Base-by-base conservation (phyloP, 2,113 vertebrate species). In the Strigops habroptila region DNA sequence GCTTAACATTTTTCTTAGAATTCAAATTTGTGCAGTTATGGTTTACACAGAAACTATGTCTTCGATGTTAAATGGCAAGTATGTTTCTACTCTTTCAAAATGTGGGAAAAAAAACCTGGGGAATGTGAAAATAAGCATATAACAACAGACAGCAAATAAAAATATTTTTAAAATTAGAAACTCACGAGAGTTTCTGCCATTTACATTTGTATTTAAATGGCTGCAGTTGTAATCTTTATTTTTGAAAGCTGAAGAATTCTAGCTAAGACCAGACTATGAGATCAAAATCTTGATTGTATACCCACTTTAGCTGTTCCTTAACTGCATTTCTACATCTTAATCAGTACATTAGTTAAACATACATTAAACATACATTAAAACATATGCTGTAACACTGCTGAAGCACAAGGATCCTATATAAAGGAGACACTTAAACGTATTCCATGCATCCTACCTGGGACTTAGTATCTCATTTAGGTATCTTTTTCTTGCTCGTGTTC, bases 21-120 rank as follows among this genome's bases (percentile, higher is more conserved):
- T 62, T 62, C 15, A 49, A 67, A 65, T 82, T 17, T 41, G 44
- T 86, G 57, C 43, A 74, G 37, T 53, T 78, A 62, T 1, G 2
- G 23, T 73, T 91, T 62, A 80, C 17, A 86, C 22, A 80, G 55
- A 94, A 85, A 31, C 15, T 46, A 9, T 3, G 7, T 7, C 48
- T 81, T 81, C n/a, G 21, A 55, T 44, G 17, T 60, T 91, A 80
- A 82, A 63, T 2, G 19, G 41, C 35, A 90, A 83, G 12, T 14
- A 25, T 48, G 14, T 43, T 83, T 91, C 37, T 53, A 31, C 7
- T 5, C 17, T n/a, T 91, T 44, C 16, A 18, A 84, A 46, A 62
- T 13, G 25, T 1, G 18, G 24, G 9, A 4, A 9, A 2, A 37
- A 46, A 37, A 88, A 44, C 0, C 3, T 6, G 4, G 6, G 5